Base-by-base conservation (phyloP, 1,140 invertebrate genomes). In the Drosophila albomicans region DNA sequence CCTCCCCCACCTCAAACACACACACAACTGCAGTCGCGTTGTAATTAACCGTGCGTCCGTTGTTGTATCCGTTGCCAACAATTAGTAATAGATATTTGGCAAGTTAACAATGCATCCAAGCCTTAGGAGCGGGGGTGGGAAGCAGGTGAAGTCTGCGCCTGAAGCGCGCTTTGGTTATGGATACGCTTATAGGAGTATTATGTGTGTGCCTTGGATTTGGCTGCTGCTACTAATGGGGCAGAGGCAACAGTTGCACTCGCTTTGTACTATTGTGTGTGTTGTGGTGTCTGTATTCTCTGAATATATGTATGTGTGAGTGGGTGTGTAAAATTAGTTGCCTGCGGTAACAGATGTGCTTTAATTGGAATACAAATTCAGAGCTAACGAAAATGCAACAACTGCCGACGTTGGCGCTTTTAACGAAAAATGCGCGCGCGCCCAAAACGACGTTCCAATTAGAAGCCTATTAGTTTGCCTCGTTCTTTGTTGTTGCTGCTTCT, bases 321-420 rank as follows among this genome's bases (percentile, higher is more conserved):
- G 20, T 25, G 62, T 81, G 77, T 80, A 68, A 79, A 86, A 85
- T 85, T 86, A 78, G 82, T 82, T 78, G 78, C 81, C 70, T 49
- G 58, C 56, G 82, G 81, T 76, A 51, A 30, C 81, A 80, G 79
- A 87, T 84, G 84, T 62, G 79, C 73, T 88, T 88, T 88, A 87
- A 87, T 87, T 87, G 80, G 72, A 78, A 87, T 75, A 72, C 80
- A 84, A 62, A 81, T 78, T 58, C 72, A 30, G 28, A 56, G 38
- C 72, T 35, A 45, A 54, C 63, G 15, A 59, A 78, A 62, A 70
- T 48, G 38, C 35, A 72, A 20, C 35, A 72, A 20, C 28, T 41
- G n/a, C 45, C 41, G 48, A 56, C 30, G 35, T 54, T 63, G 11
- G 7, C 52, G 57, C 43, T 69, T 11, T 32, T 8, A 38, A 58